phyloP scores from a whole-genome alignment of 2,888 invertebrate species.

The Trichopria drosophilae region DNA sequence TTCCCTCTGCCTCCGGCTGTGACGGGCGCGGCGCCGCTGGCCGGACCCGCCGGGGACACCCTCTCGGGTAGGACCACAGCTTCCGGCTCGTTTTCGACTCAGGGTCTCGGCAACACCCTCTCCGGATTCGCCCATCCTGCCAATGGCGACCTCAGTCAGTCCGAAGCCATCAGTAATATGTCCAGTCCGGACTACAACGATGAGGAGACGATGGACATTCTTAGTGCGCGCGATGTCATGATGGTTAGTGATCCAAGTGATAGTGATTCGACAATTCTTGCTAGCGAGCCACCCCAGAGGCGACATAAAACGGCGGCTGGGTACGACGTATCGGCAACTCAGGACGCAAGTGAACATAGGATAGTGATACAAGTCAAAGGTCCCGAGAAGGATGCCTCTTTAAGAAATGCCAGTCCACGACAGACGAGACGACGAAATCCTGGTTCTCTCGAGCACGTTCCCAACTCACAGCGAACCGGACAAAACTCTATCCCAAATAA shows the following conservation, averaged over 20 bases:
- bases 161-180: slow-evolving; percentile 86
- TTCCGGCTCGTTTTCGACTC: no score
- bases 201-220: slow-evolving; percentile 79
- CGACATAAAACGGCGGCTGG: slow-evolving; percentile 42
- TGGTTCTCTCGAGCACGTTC: not conserved
- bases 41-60: slow-evolving; percentile 33
- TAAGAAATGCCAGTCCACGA: slow-evolving; percentile 49
- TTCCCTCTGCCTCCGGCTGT: slow-evolving; percentile 57
- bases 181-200: slow-evolving; percentile 89
- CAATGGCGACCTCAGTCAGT: slow-evolving; percentile 77
- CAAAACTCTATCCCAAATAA: no score
- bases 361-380: slow-evolving; percentile 82
- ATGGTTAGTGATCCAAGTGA: slow-evolving; percentile 90
- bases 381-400: slow-evolving; percentile 58
- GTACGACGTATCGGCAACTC: slow-evolving; percentile 68
- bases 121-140: slow-evolving; percentile 43
- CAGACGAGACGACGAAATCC: slow-evolving; percentile 41
- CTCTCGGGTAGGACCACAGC: slow-evolving; percentile 33
- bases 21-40: slow-evolving; percentile 21
- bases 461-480: no score
- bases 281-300: slow-evolving; percentile 74
- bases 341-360: slow-evolving; percentile 69
- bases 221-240: slow-evolving; percentile 76
- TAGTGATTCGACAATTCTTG: slow-evolving; percentile 84
- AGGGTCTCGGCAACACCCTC: slow-evolving; percentile 11